Percentiles rank a stretch among this genome's conserved stretches.
Evolutionary conservation across 2,113 vertebrate species (phyloP).

Genomic region (Turdus rufiventris): DNA sequence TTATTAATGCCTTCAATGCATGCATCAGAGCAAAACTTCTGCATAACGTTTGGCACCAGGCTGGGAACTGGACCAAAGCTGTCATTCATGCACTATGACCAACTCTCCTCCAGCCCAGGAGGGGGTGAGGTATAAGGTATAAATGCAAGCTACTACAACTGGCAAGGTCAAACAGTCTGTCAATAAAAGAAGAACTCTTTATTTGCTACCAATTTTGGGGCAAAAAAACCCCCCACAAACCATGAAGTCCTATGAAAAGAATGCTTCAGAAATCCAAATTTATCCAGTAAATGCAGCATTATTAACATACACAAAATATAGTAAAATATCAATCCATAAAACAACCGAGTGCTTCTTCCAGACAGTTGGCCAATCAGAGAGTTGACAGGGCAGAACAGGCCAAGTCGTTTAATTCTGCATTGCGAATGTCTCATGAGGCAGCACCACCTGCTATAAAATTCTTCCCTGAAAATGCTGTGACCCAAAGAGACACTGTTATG

Average conservation of each 20-base stretch:
- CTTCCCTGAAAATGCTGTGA: conserved; percentile 8
- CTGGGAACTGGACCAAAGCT: background rate
- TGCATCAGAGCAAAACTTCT: background rate
- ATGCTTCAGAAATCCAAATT: background rate
- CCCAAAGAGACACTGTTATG: conserved; percentile 8
- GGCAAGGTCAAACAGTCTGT: conserved; percentile 8
- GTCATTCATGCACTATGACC: background rate
- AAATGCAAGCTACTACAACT: background rate
- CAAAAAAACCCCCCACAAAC: background rate
- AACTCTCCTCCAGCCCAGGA: background rate
- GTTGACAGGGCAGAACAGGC: conserved; percentile 52
- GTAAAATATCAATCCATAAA: conserved; percentile 1
- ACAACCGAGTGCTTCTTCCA: conserved; percentile 1
- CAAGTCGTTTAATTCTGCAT: conserved; percentile 27
- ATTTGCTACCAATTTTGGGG: background rate
- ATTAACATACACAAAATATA: background rate
- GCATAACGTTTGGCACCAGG: rapidly evolving
- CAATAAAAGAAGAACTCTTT: background rate
- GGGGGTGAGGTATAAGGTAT: background rate
- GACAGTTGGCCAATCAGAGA: conserved; percentile 45
- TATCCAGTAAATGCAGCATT: background rate
- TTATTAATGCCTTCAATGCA: background rate
- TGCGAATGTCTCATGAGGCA: background rate
- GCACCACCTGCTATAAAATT: conserved; percentile 45
- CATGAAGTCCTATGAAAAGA: background rate